These are phyloP conservation scores for Darevskia nairensis DNA, from an alignment of 2,797 vertebrate genomes.

Conservation along the genomic window DNA sequence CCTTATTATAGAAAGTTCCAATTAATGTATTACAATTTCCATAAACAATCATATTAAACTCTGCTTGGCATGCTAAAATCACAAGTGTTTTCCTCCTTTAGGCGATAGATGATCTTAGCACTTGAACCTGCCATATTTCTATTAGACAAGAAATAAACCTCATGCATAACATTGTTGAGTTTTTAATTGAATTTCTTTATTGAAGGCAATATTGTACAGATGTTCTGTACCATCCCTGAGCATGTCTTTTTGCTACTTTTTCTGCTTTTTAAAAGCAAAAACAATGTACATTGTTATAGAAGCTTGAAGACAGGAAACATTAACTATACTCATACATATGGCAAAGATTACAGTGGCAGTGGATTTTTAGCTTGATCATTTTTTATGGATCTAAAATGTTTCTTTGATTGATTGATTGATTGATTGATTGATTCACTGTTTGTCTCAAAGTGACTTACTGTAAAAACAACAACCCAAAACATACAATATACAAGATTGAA, in stretches of 20 bases:
- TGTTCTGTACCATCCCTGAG: constrained; percentile 20
- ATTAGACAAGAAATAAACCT: constrained; percentile 3
- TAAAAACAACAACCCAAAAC: too few relatives aligned
- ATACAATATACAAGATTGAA: too few relatives aligned
- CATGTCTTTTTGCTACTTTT: not conserved
- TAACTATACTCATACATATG: constrained; percentile 1
- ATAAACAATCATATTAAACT: constrained; percentile 7
- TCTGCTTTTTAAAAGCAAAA: not conserved
- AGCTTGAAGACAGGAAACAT: not conserved
- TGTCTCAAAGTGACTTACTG: too few relatives aligned
- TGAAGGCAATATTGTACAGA: constrained; percentile 21
- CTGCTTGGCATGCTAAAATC: not conserved
- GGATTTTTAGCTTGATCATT: not conserved
- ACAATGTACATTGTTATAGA: not conserved
- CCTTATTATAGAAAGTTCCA: not conserved
- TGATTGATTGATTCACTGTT: too few relatives aligned
- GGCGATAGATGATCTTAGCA: not conserved
- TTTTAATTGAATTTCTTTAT: constrained; percentile 42
- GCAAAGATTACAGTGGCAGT: not conserved
- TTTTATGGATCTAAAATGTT: not conserved
- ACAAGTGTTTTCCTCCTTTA: not conserved
- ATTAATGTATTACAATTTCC: not conserved
- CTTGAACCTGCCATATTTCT: constrained; percentile 8
- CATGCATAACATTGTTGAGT: not conserved
- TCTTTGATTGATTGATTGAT: too few relatives aligned